These are phyloP conservation scores for Akabosia matsudoensis DNA, from an alignment of 1,140 invertebrate species.

Conservation along the genomic window DNA sequence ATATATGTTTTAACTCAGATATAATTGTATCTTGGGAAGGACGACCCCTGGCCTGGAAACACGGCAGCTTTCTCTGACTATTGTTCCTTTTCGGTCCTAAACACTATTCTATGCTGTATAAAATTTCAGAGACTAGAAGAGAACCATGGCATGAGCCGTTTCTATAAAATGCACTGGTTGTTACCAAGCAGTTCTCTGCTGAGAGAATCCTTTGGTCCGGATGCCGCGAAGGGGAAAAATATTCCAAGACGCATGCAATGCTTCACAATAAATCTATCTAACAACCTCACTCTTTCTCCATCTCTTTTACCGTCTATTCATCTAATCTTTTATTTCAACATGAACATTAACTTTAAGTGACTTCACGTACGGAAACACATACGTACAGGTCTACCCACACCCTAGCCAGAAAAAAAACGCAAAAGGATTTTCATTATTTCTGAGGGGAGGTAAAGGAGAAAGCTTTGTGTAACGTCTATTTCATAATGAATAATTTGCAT, in stretches of 20 bases:
- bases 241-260: too few relatives aligned
- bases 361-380: not conserved
- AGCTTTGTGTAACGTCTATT: too few relatives aligned
- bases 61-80: not conserved
- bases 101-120: not conserved
- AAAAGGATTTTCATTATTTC: too few relatives aligned
- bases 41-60: constrained; percentile 15
- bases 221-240: too few relatives aligned
- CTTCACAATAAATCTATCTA: not conserved
- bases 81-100: not conserved
- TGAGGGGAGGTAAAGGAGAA: too few relatives aligned
- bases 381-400: not conserved
- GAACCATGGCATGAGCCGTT: not conserved
- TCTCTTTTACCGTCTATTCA: too few relatives aligned
- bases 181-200: too few relatives aligned
- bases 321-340: constrained; percentile 17
- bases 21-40: not conserved
- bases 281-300: not conserved
- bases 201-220: too few relatives aligned
- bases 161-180: not conserved
- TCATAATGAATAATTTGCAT: not conserved
- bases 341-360: constrained; percentile 17
- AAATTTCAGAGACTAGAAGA: too few relatives aligned
- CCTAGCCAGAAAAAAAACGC: too few relatives aligned
- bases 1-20: too few relatives aligned